These are phyloP conservation scores for Pachypanchax playfairii DNA, from an alignment of 2,113 vertebrate species.

Conservation along the genomic window DNA sequence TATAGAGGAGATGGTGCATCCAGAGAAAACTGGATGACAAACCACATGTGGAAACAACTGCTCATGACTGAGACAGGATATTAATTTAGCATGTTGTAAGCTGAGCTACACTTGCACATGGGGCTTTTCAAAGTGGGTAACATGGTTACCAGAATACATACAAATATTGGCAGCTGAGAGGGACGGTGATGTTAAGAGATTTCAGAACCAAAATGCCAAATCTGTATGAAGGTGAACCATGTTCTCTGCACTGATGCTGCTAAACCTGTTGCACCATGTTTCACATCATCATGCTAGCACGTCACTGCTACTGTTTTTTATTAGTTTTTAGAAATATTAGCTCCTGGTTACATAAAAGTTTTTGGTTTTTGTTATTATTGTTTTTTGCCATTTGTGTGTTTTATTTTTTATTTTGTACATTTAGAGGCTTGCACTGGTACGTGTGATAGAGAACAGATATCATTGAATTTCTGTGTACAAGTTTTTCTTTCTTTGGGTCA, in stretches of 20 bases:
- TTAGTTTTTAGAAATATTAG: constrained; percentile 75
- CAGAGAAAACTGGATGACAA: background rate
- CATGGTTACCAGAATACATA: constrained; percentile 81
- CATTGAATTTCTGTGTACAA: constrained; percentile 98
- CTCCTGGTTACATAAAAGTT: constrained; percentile 58
- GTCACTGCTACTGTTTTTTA: constrained; percentile 65
- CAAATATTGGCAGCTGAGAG: constrained; percentile 84
- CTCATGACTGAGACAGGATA: background rate
- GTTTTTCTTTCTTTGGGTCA: constrained; percentile 66
- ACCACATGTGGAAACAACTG: constrained; percentile 15
- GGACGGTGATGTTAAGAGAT: constrained; percentile 50
- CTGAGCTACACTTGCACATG: constrained; percentile 85
- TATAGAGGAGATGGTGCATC: background rate
- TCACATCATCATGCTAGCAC: constrained; percentile 56
- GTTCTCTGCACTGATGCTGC: constrained; percentile 91
- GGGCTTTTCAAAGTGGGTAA: constrained; percentile 86
- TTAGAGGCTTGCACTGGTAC: constrained; percentile 83
- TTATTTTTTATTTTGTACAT: constrained; percentile 64
- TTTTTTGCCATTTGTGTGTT: constrained; percentile 29
- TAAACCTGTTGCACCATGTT: constrained; percentile 83
- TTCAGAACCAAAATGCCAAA: constrained; percentile 72
- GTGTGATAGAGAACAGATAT: constrained; percentile 97
- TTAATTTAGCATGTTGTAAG: background rate
- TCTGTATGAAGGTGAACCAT: constrained; percentile 84
- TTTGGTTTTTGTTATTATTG: too few relatives aligned